These are phyloP conservation scores for Rhogogaster chlorosoma DNA, from an alignment of 2,888 invertebrate genomes.

Conservation along the genomic window DNA sequence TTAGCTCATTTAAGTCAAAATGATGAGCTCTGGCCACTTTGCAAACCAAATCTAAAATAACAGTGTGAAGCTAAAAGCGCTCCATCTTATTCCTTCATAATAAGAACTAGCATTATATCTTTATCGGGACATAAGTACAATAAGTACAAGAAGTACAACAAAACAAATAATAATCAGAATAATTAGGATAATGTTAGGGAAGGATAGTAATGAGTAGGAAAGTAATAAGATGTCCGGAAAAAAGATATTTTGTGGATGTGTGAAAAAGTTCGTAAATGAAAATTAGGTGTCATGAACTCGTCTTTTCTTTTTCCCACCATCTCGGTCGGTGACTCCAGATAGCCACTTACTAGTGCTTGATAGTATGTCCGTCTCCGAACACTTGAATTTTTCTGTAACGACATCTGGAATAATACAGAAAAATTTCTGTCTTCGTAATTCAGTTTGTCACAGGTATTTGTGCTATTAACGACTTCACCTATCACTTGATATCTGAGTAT, in stretches of 20 bases:
- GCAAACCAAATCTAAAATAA: too few species aligned
- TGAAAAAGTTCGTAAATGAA: neutral
- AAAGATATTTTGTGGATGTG: neutral
- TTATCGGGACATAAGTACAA: too few species aligned
- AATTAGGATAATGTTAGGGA: neutral
- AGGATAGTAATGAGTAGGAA: neutral
- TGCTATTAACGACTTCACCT: neutral
- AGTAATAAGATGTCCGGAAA: neutral
- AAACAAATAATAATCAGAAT: too few species aligned
- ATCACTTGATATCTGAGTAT: neutral
- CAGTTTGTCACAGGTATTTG: neutral
- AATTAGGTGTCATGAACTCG: neutral
- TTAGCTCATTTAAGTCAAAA: too few species aligned
- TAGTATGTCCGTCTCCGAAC: neutral
- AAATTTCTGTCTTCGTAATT: neutral
- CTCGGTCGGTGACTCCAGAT: neutral
- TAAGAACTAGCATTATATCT: too few species aligned
- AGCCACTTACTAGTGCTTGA: neutral
- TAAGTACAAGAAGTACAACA: too few species aligned
- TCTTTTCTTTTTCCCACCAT: neutral
- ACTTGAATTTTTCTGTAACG: neutral
- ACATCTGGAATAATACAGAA: neutral
- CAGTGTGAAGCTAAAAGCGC: too few species aligned
- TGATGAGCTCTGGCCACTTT: too few species aligned
- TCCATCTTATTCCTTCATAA: too few species aligned